Evolutionary conservation across 2,888 invertebrate genomes (phyloP).

Genomic region (Metellina segmentata): DNA sequence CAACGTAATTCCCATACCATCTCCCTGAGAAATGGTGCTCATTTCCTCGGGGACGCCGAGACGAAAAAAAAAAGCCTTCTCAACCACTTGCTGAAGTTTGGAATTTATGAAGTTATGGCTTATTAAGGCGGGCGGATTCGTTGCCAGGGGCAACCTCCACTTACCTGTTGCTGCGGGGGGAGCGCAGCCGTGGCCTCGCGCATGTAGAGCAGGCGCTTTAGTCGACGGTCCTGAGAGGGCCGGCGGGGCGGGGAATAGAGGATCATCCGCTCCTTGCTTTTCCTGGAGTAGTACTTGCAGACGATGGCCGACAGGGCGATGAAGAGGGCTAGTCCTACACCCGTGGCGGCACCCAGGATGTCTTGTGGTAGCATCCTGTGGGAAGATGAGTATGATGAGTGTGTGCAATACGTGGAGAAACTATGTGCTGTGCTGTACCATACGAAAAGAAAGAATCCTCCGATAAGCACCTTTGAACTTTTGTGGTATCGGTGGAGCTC

Average conservation of each 20-base stretch:
- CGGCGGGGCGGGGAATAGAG: conserved; percentile 67
- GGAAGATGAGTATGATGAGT: background rate
- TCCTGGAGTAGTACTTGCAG: conserved; percentile 84
- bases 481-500: no score
- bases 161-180: conserved; percentile 74
- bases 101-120: no score
- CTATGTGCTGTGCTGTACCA: no score
- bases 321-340: conserved; percentile 85
- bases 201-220: conserved; percentile 63
- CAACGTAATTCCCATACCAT: no score
- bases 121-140: background rate
- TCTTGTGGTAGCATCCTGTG: conserved; percentile 85
- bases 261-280: conserved; percentile 71
- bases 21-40: no score
- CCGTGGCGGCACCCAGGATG: conserved; percentile 86
- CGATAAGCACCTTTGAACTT: no score
- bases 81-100: no score
- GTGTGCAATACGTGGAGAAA: no score
- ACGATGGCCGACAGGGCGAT: conserved; percentile 86
- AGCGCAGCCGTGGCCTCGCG: conserved; percentile 54
- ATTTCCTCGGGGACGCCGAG: no score
- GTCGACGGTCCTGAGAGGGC: conserved; percentile 54
- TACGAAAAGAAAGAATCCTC: no score
- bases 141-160: conserved; percentile 5
- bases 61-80: no score